Percentiles rank a stretch among this genome's conserved stretches.
Conservation (phyloP, 1,140 invertebrate species). For the Ectropis grisescens region DNA sequence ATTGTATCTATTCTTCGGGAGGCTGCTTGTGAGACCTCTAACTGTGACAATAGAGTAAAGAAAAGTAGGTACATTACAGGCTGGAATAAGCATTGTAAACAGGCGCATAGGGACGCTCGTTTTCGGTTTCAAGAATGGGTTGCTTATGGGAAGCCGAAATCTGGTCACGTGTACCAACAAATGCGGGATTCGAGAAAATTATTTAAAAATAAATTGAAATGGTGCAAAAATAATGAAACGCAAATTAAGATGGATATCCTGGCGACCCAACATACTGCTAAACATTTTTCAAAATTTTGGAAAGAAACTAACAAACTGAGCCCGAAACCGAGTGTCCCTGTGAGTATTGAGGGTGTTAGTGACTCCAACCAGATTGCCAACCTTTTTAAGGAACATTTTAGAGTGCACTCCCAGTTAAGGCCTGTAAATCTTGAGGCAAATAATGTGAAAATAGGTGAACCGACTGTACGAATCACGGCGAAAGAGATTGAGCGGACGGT, state of each 20-base stretch:
- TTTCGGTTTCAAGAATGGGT: neutral
- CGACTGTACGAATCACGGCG: neutral
- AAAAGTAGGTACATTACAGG: neutral
- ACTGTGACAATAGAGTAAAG: neutral
- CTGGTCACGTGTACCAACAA: neutral
- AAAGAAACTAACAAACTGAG: neutral
- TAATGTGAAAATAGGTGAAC: neutral
- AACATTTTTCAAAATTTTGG: neutral
- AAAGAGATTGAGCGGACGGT: neutral
- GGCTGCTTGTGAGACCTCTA: neutral
- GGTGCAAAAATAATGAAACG: neutral
- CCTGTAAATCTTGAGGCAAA: neutral
- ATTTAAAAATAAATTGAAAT: neutral
- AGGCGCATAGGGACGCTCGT: neutral
- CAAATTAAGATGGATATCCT: neutral
- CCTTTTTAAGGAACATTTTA: neutral
- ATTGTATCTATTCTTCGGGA: neutral
- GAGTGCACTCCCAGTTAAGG: too few relatives aligned
- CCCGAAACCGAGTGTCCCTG: neutral
- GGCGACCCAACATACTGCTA: neutral
- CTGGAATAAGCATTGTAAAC: neutral
- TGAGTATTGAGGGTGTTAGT: neutral
- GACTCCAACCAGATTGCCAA: neutral
- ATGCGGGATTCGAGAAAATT: neutral
- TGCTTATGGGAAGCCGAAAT: neutral